Conservation (phyloP, 2,797 vertebrate species). For the Urocyon cinereoargenteus region DNA sequence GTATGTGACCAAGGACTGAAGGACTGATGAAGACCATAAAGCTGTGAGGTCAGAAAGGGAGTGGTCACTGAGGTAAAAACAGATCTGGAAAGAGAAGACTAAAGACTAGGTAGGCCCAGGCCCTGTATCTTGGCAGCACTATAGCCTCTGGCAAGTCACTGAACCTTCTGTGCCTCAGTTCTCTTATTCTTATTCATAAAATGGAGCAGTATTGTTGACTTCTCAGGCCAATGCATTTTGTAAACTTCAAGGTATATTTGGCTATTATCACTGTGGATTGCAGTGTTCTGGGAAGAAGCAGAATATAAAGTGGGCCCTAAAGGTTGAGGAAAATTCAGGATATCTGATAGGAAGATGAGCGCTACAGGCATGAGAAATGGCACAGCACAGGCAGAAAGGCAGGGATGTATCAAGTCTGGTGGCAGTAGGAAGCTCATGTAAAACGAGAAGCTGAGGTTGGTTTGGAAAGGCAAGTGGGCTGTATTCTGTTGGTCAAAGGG, state of each 20-base stretch:
- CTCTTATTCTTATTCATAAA: constrained; percentile 7
- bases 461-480: neutral
- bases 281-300: neutral
- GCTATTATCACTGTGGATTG: neutral
- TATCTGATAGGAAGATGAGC: neutral
- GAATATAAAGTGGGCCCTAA: neutral
- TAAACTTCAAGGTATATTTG: constrained; percentile 48
- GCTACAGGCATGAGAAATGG: neutral
- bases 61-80: constrained; percentile 52
- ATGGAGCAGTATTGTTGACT: neutral
- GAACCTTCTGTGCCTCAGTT: neutral
- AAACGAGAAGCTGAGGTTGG: neutral
- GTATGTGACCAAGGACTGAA: neutral
- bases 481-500: neutral
- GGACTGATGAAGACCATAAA: constrained; percentile 26
- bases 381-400: neutral
- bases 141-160: neutral
- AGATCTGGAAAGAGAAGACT: neutral
- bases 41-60: constrained; percentile 63
- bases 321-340: neutral
- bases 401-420: neutral
- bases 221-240: neutral
- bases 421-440: neutral
- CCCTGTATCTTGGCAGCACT: neutral
- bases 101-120: neutral